Base-by-base conservation (phyloP, 2,797 vertebrate genomes). In the Lacerta agilis region DNA sequence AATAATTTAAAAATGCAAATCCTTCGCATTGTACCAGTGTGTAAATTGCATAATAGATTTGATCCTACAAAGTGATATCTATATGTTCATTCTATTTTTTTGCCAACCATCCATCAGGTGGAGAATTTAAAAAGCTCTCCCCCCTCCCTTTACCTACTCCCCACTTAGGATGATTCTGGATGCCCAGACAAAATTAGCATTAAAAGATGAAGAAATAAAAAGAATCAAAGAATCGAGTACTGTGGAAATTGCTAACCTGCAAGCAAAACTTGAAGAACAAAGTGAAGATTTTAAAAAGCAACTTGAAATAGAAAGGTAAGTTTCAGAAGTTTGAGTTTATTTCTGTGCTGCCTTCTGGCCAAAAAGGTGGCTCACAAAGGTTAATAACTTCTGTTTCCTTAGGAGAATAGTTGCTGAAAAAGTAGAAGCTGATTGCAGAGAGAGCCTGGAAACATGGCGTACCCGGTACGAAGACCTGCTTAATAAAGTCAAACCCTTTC, bases 401-500 rank as follows among this genome's bases (percentile, higher is more conserved):
- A 97, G 97, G 86, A 93, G 95, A 92, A 72, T 79, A 0, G 0
- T 77, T 76, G 90, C 89, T 73, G 96, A 95, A 88, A 93, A 93
- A 64, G 61, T 81, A 73, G 17, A 72, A 8, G 87, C 86, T 58
- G 90, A 92, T 45, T 92, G 96, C 76, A 90, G 83, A 72, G 88
- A 95, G 25, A 97, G 98, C 92, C 89, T 92, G 0, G 92, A 95
- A 80, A 97, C 95, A 45, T 98, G 98, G 98, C 97, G 92, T 91
- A 93, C 90, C 1, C 94, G 97, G 0, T 98, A 98, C 87, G 97
- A 98, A 93, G 97, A 97, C 1, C 94, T 98, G 0, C 93, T 94
- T 86, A 95, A 97, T 77, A 98, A 98, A 96, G 97, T 97, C 0
- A 97, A 98, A 66, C 98, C 98, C 85, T 98, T 98, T 91, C 97